A percentile compares a stretch with the other conserved stretches of the same genome.
phyloP scores from a whole-genome alignment of 2,797 vertebrate genomes.

The Alcedo quadribrachys region DNA sequence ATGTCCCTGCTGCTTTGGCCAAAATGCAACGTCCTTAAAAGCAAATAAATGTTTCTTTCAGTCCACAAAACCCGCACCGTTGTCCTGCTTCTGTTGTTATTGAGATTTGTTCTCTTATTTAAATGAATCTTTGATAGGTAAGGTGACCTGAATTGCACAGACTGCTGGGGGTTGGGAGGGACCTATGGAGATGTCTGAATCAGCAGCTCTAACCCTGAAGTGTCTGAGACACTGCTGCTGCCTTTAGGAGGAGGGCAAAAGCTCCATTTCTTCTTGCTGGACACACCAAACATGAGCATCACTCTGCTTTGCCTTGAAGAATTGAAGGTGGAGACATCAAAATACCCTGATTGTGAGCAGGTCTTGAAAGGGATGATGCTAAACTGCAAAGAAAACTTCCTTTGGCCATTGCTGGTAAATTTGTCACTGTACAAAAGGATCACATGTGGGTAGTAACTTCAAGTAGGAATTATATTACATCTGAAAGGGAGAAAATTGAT shows the following conservation, averaged over 20 bases:
- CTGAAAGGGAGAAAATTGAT: neutral
- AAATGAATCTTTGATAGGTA: neutral
- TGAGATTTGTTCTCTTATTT: neutral
- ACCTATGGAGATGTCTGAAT: neutral
- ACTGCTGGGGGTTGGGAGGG: too few relatives aligned
- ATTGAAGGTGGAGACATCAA: neutral
- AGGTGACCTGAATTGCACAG: neutral
- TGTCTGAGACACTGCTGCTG: neutral
- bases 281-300: neutral
- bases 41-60: neutral
- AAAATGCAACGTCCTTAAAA: rapidly evolving
- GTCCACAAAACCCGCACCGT: rapidly evolving
- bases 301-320: neutral
- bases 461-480: neutral
- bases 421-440: neutral
- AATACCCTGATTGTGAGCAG: neutral
- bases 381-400: neutral
- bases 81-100: neutral
- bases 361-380: neutral
- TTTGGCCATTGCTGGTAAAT: neutral
- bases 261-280: neutral
- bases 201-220: rapidly evolving
- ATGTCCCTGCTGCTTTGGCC: neutral
- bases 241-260: neutral
- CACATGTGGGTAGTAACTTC: rapidly evolving